Base-by-base conservation (phyloP, 1,140 invertebrate genomes). In the Dysdera silvatica region DNA sequence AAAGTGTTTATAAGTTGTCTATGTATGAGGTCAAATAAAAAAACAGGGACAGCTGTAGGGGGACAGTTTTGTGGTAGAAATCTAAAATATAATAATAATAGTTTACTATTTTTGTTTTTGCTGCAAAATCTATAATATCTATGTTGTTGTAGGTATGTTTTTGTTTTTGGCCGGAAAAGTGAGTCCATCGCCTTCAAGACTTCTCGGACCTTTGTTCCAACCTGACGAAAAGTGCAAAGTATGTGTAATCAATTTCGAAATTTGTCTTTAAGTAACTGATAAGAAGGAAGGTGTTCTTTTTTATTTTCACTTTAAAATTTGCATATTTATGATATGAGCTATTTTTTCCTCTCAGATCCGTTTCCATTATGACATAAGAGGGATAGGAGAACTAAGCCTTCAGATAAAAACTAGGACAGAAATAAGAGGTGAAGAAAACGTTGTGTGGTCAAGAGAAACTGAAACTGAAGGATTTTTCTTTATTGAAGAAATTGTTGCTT, bases 391-490 rank as follows among this genome's bases (percentile, higher is more conserved):
- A 6, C 6, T 64, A 1, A 41, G 20, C 4, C 33, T 64, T 0
- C 53, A 52, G 47, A 49, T 65, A 6, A 59, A 59, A 32, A 60
- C 57, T 3, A 52, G 51, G 35, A 65, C 32, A 1, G 33, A 23
- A 20, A 5, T 7, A 16, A 49, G 49, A 29, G 63, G 63, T n/a
- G 48, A 65, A 12, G 49, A 54, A 18, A 65, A 47, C n/a, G 51
- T 48, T 33, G 51, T 65, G 4, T 65, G 63, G 63, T 48, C 20
- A 3, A 53, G 51, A 16, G 54, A 65, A 49, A 55, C 53, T n/a
- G 35, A 37, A 14, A 65, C 56, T 0, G 63, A 65, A 60, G 63
- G 56, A 2, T 65, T 47, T 41, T 65, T 52, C 37, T 65, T 65
- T 35, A 31, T 40, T 24, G 33, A 48, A 32, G 49, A 59, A 10